Percentiles rank a stretch among this genome's conserved stretches.
These are phyloP conservation scores for Incurvaria masculella DNA, from an alignment of 2,888 invertebrate genomes.

Conservation along the genomic window DNA sequence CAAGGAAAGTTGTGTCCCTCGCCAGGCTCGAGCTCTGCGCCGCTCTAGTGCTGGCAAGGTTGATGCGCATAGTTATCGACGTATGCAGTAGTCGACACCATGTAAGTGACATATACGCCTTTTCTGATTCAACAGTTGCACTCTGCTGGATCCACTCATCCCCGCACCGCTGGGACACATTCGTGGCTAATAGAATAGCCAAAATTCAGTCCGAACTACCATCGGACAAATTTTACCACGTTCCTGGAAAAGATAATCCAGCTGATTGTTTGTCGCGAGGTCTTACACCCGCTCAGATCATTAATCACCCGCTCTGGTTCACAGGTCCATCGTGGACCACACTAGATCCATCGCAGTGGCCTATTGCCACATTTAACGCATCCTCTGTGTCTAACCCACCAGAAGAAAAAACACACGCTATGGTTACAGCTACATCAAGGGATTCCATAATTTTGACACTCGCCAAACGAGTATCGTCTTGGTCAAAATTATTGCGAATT, in stretches of 20 bases:
- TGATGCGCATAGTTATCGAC: slow-evolving; percentile 1
- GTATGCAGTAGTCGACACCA: neutral
- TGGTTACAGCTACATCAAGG: neutral
- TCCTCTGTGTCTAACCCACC: neutral
- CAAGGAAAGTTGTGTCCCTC: neutral
- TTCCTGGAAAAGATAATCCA: slow-evolving; percentile 5
- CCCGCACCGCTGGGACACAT: slow-evolving; percentile 10
- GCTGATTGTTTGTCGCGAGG: slow-evolving; percentile 7
- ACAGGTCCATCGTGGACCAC: neutral
- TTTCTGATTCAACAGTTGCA: slow-evolving; percentile 5
- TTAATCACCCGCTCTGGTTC: slow-evolving; percentile 5
- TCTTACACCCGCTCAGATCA: neutral
- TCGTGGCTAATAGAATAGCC: slow-evolving; percentile 7
- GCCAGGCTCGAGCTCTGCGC: slow-evolving; percentile 5
- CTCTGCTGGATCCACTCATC: slow-evolving; percentile 11
- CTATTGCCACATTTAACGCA: neutral
- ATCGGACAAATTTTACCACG: slow-evolving; percentile 3
- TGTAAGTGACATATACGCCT: slow-evolving; percentile 1
- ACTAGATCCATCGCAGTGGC: neutral
- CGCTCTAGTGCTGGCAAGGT: neutral
- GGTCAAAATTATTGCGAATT: slow-evolving; percentile 3
- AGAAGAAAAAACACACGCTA: neutral
- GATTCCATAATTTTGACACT: neutral
- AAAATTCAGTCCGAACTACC: neutral
- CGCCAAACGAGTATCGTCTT: slow-evolving; percentile 4